phyloP scores from a whole-genome alignment of 2,888 invertebrate genomes.

The Spodoptera exigua region DNA sequence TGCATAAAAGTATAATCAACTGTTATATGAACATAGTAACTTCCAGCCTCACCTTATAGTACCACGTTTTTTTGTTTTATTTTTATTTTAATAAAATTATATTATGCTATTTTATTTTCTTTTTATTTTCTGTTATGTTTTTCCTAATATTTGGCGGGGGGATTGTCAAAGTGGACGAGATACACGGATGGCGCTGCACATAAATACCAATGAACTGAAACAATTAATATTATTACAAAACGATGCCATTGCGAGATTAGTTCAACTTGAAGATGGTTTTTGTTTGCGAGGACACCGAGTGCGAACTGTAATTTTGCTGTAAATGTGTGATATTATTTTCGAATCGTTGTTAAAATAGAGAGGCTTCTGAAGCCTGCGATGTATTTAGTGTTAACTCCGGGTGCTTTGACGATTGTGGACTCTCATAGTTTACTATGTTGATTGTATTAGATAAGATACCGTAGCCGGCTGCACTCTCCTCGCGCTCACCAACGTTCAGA shows the following conservation, averaged over 20 bases:
- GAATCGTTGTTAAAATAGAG: conserved; percentile 79
- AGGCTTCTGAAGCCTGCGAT: conserved; percentile 87
- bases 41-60: conserved; percentile 73
- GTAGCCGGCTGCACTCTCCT: conserved; percentile 67
- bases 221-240: conserved; percentile 68
- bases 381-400: conserved; percentile 88
- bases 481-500: conserved; percentile 23
- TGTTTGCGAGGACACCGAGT: conserved; percentile 78
- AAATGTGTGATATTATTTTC: conserved; percentile 88
- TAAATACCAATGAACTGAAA: conserved; percentile 75
- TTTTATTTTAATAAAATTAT: conserved; percentile 78
- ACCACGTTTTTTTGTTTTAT: conserved; percentile 64
- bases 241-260: conserved; percentile 77
- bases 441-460: conserved; percentile 83
- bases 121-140: conserved; percentile 72
- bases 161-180: conserved; percentile 86
- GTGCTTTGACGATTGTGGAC: conserved; percentile 89
- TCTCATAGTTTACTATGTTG: conserved; percentile 84
- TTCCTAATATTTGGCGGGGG: conserved; percentile 78
- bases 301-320: conserved; percentile 84
- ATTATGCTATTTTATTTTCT: conserved; percentile 69
- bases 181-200: conserved; percentile 86
- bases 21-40: conserved; percentile 64
- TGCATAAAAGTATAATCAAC: conserved; percentile 68
- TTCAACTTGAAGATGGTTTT: conserved; percentile 69